Conservation (phyloP, 2,888 invertebrate species). For the Salpingus planirostris region DNA sequence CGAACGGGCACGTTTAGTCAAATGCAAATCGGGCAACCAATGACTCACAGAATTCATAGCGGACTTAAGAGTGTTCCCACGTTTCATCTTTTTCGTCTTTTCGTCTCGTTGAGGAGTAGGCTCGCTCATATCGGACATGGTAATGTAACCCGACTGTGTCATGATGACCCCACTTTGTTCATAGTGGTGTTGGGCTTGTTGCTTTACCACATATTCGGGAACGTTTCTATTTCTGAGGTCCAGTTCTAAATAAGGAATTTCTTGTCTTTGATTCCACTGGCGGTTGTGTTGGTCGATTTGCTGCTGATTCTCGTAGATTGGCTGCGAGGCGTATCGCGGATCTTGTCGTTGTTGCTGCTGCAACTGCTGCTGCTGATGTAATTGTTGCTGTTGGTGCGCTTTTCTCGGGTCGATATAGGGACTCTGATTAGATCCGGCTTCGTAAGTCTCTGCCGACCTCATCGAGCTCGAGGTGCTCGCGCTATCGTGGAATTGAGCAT, state of each 20-base stretch:
- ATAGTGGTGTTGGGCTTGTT: conserved; percentile 36
- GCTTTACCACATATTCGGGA: too few relatives aligned
- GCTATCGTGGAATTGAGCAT: conserved; percentile 45
- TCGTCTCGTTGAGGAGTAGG: conserved; percentile 39
- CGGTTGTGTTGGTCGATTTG: conserved; percentile 31
- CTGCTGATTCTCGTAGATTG: conserved; percentile 32
- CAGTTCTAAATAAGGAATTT: conserved; percentile 40
- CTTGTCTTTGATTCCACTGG: conserved; percentile 39
- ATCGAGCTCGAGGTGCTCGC: conserved; percentile 53
- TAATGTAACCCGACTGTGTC: conserved; percentile 69
- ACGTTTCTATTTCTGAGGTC: conserved; percentile 47
- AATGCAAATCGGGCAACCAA: conserved; percentile 72
- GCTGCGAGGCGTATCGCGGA: conserved; percentile 19
- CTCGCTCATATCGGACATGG: conserved; percentile 54
- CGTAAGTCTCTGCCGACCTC: conserved; percentile 47
- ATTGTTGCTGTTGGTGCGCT: conserved; percentile 10
- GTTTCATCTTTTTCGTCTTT: conserved; percentile 57
- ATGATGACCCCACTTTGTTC: conserved; percentile 58
- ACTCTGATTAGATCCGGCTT: conserved; percentile 41
- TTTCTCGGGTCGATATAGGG: conserved; percentile 35
- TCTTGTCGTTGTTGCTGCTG: too few relatives aligned
- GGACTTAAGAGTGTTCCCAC: conserved; percentile 62
- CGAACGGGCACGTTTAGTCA: conserved; percentile 69
- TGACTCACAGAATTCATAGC: conserved; percentile 74
- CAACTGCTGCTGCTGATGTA: too few relatives aligned